These are phyloP conservation scores for Speoplatyrhinus poulsoni DNA, from an alignment of 2,113 vertebrate species.

Conservation along the genomic window DNA sequence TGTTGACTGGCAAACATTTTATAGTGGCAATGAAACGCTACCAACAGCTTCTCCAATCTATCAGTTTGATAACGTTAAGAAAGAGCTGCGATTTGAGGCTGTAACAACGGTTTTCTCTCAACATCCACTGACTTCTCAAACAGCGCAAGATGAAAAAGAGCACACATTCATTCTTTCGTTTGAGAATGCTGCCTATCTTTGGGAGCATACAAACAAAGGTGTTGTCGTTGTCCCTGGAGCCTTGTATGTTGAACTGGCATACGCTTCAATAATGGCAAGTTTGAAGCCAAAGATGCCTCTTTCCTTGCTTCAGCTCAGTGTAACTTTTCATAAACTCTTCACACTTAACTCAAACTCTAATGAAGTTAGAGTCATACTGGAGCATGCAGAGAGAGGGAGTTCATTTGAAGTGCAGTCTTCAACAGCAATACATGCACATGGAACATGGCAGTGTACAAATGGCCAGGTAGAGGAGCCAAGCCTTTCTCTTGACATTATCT, in stretches of 20 bases:
- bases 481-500: conserved; percentile 71
- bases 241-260: conserved; percentile 81
- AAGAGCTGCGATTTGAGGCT: conserved; percentile 67
- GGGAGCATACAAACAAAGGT: conserved; percentile 81
- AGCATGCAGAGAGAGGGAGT: conserved; percentile 42
- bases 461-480: conserved; percentile 69
- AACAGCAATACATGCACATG: conserved; percentile 71
- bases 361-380: conserved; percentile 74
- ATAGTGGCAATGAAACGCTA: conserved; percentile 70
- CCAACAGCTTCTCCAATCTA: conserved; percentile 79
- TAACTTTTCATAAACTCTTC: conserved; percentile 75
- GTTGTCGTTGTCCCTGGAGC: conserved; percentile 79
- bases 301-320: conserved; percentile 69
- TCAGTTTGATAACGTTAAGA: conserved; percentile 80
- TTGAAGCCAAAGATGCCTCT: conserved; percentile 71
- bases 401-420: conserved; percentile 79
- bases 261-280: conserved; percentile 74
- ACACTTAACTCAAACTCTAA: conserved; percentile 70
- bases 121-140: conserved; percentile 67
- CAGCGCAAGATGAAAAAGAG: conserved; percentile 54
- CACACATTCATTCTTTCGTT: conserved; percentile 72
- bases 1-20: conserved; percentile 80
- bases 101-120: conserved; percentile 33
- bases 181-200: conserved; percentile 66
- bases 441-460: conserved; percentile 62